These are phyloP conservation scores for Sakesphorus luctuosus DNA, from an alignment of 2,113 vertebrate species.

Conservation along the genomic window DNA sequence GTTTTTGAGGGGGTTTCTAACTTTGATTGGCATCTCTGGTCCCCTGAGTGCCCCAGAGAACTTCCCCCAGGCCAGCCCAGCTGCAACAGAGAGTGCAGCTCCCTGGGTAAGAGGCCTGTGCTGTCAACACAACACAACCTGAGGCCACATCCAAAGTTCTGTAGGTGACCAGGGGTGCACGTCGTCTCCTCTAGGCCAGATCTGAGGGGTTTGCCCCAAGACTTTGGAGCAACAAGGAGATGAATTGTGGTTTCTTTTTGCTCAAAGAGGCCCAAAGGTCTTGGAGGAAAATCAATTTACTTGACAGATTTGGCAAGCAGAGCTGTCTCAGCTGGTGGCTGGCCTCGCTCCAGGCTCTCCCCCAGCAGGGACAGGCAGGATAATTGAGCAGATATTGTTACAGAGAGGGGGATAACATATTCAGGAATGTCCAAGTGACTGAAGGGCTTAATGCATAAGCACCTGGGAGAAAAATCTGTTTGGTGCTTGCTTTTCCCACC, in stretches of 20 bases:
- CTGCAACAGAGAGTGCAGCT: not conserved
- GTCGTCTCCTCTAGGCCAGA: not conserved
- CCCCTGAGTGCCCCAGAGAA: not conserved
- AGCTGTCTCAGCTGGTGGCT: slow-evolving; percentile 49
- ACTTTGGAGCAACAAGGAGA: not conserved
- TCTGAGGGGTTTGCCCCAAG: not conserved
- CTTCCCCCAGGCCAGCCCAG: not conserved
- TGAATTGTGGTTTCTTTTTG: not conserved
- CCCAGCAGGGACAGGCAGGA: not conserved
- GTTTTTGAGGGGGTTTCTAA: not conserved
- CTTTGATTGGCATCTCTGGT: not conserved
- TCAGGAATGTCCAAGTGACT: not conserved
- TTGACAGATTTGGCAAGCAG: slow-evolving; percentile 46
- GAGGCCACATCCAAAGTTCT: not conserved
- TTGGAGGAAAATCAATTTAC: slow-evolving; percentile 49
- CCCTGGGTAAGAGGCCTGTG: not conserved
- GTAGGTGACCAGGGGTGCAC: not conserved
- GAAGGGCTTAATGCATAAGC: not conserved
- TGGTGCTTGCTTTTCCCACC: not conserved
- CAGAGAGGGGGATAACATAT: not conserved
- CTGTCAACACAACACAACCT: not conserved
- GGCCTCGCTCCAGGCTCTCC: slow-evolving; percentile 20
- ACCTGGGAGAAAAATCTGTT: not conserved
- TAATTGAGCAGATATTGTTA: slow-evolving; percentile 29
- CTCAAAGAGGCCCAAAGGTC: not conserved